Conservation (phyloP, 2,888 invertebrate genomes). For the Agonum fuliginosum region DNA sequence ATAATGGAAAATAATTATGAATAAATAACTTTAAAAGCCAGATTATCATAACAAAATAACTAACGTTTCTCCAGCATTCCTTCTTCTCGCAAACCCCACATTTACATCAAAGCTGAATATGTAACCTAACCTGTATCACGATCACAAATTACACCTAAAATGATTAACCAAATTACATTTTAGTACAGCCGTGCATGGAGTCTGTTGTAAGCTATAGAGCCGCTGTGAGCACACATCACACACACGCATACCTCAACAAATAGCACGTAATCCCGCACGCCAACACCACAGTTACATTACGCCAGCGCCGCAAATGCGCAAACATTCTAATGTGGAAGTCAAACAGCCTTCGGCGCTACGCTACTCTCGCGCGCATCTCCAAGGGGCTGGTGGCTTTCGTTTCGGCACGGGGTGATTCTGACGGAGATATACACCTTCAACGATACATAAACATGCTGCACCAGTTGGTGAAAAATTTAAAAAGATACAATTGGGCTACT, state of each 20-base stretch:
- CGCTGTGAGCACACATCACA: not conserved
- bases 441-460: too few relatives aligned
- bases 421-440: too few relatives aligned
- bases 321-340: constrained; percentile 41
- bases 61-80: not conserved
- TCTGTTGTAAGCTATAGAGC: not conserved
- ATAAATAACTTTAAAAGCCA: not conserved
- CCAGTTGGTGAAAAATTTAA: too few relatives aligned
- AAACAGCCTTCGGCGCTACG: constrained; percentile 1
- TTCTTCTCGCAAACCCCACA: not conserved
- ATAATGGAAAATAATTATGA: not conserved
- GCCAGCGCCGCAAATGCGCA: constrained; percentile 18
- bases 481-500: too few relatives aligned
- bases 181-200: constrained; percentile 21
- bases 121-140: constrained; percentile 25
- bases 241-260: constrained; percentile 30
- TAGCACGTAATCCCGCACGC: constrained; percentile 16
- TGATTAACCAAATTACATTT: constrained; percentile 42
- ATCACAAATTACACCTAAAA: constrained; percentile 34
- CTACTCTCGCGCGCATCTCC: not conserved
- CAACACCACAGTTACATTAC: constrained; percentile 21
- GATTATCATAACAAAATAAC: not conserved
- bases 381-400: not conserved
- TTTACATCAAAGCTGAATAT: not conserved
- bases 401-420: not conserved